Conservation (phyloP, 2,113 vertebrate genomes). For the Acanthisitta chloris region DNA sequence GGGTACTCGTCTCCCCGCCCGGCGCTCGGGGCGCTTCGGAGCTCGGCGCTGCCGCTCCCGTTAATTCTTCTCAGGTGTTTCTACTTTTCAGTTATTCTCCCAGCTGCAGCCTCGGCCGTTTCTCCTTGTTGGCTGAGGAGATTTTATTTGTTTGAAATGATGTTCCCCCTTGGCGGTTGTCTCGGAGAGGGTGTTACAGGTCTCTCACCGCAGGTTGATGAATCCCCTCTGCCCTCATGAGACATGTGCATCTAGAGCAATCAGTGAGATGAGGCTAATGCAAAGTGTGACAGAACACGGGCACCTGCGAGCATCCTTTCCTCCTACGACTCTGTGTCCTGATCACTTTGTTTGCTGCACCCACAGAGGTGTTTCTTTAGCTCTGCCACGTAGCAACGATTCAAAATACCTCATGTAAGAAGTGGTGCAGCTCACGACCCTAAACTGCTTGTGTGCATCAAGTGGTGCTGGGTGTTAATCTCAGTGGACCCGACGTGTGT, state of each 20-base stretch:
- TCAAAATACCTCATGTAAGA: not conserved
- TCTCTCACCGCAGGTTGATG: not conserved
- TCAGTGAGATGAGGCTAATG: not conserved
- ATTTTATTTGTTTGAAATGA: not conserved
- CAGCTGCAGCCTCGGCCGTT: not conserved
- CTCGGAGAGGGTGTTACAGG: not conserved
- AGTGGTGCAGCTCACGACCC: not conserved
- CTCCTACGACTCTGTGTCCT: not conserved
- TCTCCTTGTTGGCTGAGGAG: not conserved
- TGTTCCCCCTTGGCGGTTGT: not conserved
- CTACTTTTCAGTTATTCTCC: constrained; percentile 12
- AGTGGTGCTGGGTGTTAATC: not conserved
- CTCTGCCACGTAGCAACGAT: not conserved
- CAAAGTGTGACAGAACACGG: not conserved
- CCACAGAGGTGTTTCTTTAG: not conserved
- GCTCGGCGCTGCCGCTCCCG: not conserved
- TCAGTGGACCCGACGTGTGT: not conserved
- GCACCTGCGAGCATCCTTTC: not conserved
- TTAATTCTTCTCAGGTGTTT: not conserved
- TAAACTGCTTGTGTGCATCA: not conserved
- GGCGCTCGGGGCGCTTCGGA: not conserved
- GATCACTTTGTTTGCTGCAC: not conserved
- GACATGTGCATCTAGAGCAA: not conserved
- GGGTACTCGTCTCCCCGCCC: not conserved
- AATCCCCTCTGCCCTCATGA: not conserved